phyloP scores from a whole-genome alignment of 2,888 invertebrate species.

The Trichopria drosophilae region DNA sequence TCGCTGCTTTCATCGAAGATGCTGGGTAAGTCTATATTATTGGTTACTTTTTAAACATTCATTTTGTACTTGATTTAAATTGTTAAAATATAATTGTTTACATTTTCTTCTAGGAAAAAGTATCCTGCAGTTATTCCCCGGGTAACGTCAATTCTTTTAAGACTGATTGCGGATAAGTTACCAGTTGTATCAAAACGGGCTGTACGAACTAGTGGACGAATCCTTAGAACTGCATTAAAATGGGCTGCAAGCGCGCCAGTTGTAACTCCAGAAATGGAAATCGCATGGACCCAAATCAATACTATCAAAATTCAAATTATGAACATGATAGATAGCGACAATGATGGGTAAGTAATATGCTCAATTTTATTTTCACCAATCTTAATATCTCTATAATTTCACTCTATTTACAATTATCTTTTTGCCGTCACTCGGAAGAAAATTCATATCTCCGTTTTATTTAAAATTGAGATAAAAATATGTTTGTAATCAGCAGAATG shows the following conservation, averaged over 20 bases:
- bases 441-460: too few species aligned
- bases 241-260: constrained; percentile 76
- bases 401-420: too few species aligned
- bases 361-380: too few species aligned
- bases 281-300: constrained; percentile 83
- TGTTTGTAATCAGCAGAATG: too few species aligned
- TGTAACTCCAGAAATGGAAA: constrained; percentile 76
- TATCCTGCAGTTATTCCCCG: constrained; percentile 81
- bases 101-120: too few species aligned
- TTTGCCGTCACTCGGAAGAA: too few species aligned
- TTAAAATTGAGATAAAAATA: too few species aligned
- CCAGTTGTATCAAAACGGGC: constrained; percentile 87
- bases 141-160: constrained; percentile 74
- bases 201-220: constrained; percentile 83
- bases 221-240: constrained; percentile 77
- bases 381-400: not conserved
- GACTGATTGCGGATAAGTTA: constrained; percentile 74
- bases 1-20: too few species aligned
- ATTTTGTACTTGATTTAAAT: too few species aligned
- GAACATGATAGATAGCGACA: constrained; percentile 91
- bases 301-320: constrained; percentile 82
- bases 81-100: too few species aligned
- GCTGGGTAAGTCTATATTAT: too few species aligned
- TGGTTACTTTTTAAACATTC: too few species aligned
- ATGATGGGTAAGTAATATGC: constrained; percentile 84